phyloP scores from a whole-genome alignment of 2,888 invertebrate species.

The Brachypalpus laphriformis region DNA sequence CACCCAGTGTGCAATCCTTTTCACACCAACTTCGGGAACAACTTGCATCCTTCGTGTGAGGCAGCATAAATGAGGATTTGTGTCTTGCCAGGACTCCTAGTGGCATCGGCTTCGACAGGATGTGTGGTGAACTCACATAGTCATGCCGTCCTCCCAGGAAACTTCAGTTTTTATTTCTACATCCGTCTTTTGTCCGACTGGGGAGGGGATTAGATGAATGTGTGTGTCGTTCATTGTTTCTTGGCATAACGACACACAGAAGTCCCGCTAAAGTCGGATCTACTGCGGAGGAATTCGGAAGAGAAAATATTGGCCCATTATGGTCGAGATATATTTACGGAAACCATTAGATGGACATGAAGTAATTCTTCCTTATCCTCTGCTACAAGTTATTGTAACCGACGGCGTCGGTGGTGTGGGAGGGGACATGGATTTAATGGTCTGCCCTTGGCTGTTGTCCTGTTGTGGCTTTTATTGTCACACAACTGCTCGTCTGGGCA shows the following conservation, averaged over 20 bases:
- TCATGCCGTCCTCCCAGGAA: slow-evolving; percentile 30
- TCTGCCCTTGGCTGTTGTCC: slow-evolving; percentile 72
- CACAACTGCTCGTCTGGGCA: slow-evolving; percentile 50
- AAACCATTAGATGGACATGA: slow-evolving; percentile 74
- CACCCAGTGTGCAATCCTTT: slow-evolving; percentile 48
- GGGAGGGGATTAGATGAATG: slow-evolving; percentile 10
- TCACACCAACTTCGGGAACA: slow-evolving; percentile 61
- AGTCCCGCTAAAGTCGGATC: neutral
- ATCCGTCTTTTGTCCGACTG: slow-evolving; percentile 52
- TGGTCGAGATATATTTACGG: slow-evolving; percentile 72
- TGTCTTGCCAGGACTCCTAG: neutral
- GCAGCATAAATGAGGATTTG: slow-evolving; percentile 64
- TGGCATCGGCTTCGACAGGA: neutral
- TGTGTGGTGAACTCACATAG: slow-evolving; percentile 44
- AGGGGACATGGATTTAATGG: slow-evolving; percentile 70
- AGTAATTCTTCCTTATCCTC: slow-evolving; percentile 74
- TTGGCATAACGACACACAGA: slow-evolving; percentile 31
- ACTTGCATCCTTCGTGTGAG: slow-evolving; percentile 55
- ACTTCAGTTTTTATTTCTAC: slow-evolving; percentile 49
- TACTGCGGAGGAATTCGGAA: slow-evolving; percentile 54
- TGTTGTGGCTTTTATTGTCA: slow-evolving; percentile 74
- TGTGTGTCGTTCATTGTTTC: slow-evolving; percentile 62
- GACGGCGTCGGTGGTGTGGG: slow-evolving; percentile 6
- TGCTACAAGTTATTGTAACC: slow-evolving; percentile 65
- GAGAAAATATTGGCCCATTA: slow-evolving; percentile 73